Base-by-base conservation (phyloP, 1,140 invertebrate species). In the Lepidurus apus region DNA sequence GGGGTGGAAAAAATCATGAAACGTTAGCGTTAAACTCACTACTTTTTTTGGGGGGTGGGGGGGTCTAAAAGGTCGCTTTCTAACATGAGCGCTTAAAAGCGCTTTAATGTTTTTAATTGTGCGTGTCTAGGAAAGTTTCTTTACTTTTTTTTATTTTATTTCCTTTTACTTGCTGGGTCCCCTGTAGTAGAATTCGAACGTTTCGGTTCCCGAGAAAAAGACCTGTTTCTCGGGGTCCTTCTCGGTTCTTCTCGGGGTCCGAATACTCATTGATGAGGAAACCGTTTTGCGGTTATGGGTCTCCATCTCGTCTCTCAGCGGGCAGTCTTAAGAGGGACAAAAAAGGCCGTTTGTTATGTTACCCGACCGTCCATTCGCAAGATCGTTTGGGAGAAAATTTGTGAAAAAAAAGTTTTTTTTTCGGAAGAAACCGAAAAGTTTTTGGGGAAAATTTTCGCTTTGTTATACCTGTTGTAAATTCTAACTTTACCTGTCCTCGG, bases 101-200 rank as follows among this genome's bases (percentile, higher is more conserved):
- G 53, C 53, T 65, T 65, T 65, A 65, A 65, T 65, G 53, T 65
- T 65, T 65, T 65, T 65, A 65, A 65, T 65, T 65, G 53, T 65
- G 17, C 53, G 53, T 65, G 53, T 65, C 53, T 65, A n/a, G 17
- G 5, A 21, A 65, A 34, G 34, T 34, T 34, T 34, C 9, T 65
- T 13, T 65, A 13, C 53, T 21, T 65, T 65, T 65, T 65, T 21
- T 21, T 7, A 13, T 21, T 7, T 7, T 65, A 13, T 65, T 65
- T 17, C 21, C 53, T 65, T 65, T n/a, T 65, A 13, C 53, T 34
- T n/a, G 21, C 9, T n/a, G 10, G 17, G 21, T 9, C 17, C 17
- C 17, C 17, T 0, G 53, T 65, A n/a, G 53, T 65, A 65, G 6
- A 65, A 65, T 7, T 65, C 17, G 53, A 65, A 17, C 17, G 21